Evolutionary conservation across 2,113 vertebrate species (phyloP).

Genomic region (Sinocyclocheilus grahami): DNA sequence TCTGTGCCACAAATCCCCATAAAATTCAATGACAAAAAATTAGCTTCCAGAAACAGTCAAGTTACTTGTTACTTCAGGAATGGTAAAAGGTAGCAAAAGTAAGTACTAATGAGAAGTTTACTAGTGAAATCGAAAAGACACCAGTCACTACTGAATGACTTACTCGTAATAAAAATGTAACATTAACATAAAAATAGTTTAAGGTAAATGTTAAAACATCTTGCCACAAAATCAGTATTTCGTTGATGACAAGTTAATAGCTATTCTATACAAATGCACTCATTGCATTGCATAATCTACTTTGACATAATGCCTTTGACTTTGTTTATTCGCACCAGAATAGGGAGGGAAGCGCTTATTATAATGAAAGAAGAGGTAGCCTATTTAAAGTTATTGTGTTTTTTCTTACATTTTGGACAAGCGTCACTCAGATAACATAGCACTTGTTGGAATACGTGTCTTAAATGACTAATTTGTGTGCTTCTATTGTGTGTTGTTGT

Average conservation of each 20-base stretch:
- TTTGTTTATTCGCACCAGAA: not conserved
- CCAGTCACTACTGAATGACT: not conserved
- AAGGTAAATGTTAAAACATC: not conserved
- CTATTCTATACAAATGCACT: not conserved
- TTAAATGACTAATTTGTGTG: slow-evolving; percentile 16
- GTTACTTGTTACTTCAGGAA: not conserved
- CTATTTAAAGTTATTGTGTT: not conserved
- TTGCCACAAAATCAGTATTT: not conserved
- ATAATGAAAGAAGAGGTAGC: slow-evolving; percentile 12
- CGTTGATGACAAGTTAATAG: not conserved
- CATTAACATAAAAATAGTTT: no score
- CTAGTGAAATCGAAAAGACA: not conserved
- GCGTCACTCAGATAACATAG: not conserved
- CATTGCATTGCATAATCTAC: not conserved
- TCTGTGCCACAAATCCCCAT: not conserved
- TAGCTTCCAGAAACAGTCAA: not conserved
- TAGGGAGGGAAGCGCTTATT: not conserved
- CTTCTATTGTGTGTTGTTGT: slow-evolving; percentile 29
- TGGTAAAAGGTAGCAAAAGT: not conserved
- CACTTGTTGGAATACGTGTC: slow-evolving; percentile 21
- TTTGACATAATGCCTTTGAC: not conserved
- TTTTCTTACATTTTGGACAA: not conserved
- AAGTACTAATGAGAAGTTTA: not conserved
- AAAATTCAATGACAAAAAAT: not conserved
- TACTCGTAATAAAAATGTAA: no score